Conservation (phyloP, 1,140 invertebrate genomes). For the Chironomus tepperi region DNA sequence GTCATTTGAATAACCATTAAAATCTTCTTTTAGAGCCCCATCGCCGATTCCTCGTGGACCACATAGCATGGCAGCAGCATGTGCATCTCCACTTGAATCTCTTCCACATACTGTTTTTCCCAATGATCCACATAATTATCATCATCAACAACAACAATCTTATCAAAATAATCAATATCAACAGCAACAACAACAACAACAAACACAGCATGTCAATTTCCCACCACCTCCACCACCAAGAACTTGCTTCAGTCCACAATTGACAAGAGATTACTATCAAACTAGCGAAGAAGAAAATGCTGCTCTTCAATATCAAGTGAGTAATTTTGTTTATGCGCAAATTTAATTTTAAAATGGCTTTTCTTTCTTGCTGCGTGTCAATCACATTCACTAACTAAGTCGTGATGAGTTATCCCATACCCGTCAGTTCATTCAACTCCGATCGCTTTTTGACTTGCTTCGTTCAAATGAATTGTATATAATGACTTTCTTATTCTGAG, state of each 20-base stretch:
- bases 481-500: too few species aligned
- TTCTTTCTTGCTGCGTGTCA: background rate
- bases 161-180: background rate
- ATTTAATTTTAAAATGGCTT: background rate
- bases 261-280: background rate
- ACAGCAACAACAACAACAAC: background rate
- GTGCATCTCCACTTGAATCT: slow-evolving; percentile 36
- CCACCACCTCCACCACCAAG: background rate
- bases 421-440: background rate
- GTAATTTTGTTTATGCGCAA: background rate
- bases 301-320: slow-evolving; percentile 17
- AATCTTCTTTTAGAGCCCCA: slow-evolving; percentile 30
- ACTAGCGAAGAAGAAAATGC: background rate
- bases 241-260: slow-evolving; percentile 12
- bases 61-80: slow-evolving; percentile 36
- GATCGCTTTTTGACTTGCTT: too few species aligned
- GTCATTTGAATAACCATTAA: slow-evolving; percentile 15
- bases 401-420: background rate
- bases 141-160: background rate
- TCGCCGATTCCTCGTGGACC: slow-evolving; percentile 38
- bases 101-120: slow-evolving; percentile 42
- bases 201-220: background rate
- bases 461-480: too few species aligned
- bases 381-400: background rate
- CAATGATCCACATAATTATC: slow-evolving; percentile 26